Evolutionary conservation across 2,113 vertebrate species (phyloP), one percentile per base, ranked within the genome.

Genomic region (Anas platyrhynchos): DNA sequence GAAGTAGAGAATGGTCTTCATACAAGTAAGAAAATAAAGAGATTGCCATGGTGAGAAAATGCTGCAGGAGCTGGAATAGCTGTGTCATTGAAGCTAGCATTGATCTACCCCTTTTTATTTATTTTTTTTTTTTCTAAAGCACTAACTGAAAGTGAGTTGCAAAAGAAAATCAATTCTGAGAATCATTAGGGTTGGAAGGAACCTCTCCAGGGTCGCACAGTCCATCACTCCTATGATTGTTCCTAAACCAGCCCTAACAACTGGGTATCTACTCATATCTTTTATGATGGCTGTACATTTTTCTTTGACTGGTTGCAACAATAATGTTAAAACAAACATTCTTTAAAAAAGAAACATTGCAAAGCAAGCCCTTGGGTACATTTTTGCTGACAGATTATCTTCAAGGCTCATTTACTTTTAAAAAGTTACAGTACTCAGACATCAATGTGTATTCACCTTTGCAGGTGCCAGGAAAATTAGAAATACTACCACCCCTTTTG

Each of bases 101-200:
- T 94, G 93, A 96, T 96, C 94, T 76, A 81, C 86, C 78, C 69
- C 75, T 65, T 86, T 92, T 85, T 94, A 76, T 85, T 85, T 48
- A 48, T 48, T 22, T 3, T 90, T 96, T 87, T 72, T 95, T 82
- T 96, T 89, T 74, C 89, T 85, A 84, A 95, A 95, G 96, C 88
- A 95, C 93, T 97, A 96, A 95, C 86, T 92, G 96, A 96, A 96
- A 97, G 86, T 79, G 95, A 93, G 96, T 97, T 94, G 91, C 91
- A 95, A 97, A 97, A 96, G 96, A 96, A 97, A 97, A 97, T 93
- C 89, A 93, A 96, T 94, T 94, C 58, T 22, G 16, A 82, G 88
- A 95, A 95, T 91, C 94, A 96, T 96, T 96, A 96, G 92, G 96
- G 95, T 95, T 96, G 94, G 89, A 94, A 96, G 88, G 90, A 95